These are phyloP conservation scores for Lindbergichthys nudifrons DNA, from an alignment of 2,797 vertebrate genomes.

Conservation along the genomic window DNA sequence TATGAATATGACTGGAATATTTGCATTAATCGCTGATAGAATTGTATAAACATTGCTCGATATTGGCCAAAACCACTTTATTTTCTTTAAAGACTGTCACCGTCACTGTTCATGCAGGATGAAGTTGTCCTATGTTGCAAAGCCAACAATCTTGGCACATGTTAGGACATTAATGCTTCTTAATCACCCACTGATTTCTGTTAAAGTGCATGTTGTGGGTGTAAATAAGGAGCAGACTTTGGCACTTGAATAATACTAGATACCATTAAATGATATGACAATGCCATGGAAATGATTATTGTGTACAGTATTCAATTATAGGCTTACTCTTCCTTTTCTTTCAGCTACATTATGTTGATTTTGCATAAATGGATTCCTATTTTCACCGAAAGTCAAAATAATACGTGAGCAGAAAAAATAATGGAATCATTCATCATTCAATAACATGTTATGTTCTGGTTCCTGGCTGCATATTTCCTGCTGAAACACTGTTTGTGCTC, in stretches of 20 bases:
- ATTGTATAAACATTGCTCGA: neutral
- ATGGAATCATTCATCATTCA: constrained; percentile 75
- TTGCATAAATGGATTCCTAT: constrained; percentile 62
- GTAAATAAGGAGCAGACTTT: constrained; percentile 45
- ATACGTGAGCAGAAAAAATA: constrained; percentile 48
- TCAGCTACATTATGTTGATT: constrained; percentile 60
- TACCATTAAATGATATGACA: constrained; percentile 39
- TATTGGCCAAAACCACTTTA: neutral
- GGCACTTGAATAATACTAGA: constrained; percentile 40
- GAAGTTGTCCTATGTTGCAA: constrained; percentile 14
- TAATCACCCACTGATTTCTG: constrained; percentile 35
- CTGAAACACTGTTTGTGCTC: constrained; percentile 73
- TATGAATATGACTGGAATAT: neutral
- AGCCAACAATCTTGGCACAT: constrained; percentile 8
- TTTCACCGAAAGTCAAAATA: constrained; percentile 66
- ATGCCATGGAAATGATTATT: constrained; percentile 50
- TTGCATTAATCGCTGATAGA: neutral
- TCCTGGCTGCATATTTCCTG: constrained; percentile 72
- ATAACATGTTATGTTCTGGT: constrained; percentile 72
- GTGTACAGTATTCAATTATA: constrained; percentile 49
- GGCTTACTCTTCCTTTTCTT: constrained; percentile 58
- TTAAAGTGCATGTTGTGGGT: constrained; percentile 21
- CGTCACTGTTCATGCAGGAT: neutral
- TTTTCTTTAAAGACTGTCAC: constrained; percentile 18
- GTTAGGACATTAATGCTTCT: constrained; percentile 33